Base-by-base conservation (phyloP, 2,113 vertebrate species). In the Ceyx cyanopectus region DNA sequence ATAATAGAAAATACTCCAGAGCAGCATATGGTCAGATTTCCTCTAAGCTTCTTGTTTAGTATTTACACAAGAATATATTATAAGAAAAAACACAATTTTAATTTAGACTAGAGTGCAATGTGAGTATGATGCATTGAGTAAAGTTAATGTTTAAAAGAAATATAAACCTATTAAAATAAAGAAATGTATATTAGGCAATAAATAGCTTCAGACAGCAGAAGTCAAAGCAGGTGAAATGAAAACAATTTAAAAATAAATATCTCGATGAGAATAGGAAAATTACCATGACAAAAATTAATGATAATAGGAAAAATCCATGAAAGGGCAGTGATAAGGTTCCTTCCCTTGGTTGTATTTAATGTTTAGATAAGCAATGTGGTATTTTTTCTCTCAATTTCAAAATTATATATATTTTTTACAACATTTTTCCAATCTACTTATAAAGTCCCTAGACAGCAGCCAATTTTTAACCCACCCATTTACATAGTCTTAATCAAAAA, bases 71-170 rank as follows among this genome's bases (percentile, higher is more conserved):
- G 18, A 66, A 66, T 32, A 30, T 10, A 46, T 45, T 20, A 10
- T 3, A 74, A 48, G 21, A 46, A 75, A 81, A 78, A 57, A 3
- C 85, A 26, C 2, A 22, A 20, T 76, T 65, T 65, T 58, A 14
- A 50, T 81, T 72, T 75, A 32, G 32, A 30, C 74, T 27, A 37
- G 9, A 32, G 9, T 62, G 7, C 48, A 66, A 68, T 9, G 8
- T 3, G 61, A 32, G 37, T 46, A 73, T 24, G 12, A 29, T 68
- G 20, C 14, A 73, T 65, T 32, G 32, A 50, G 37, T 84, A 11
- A 87, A 69, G 37, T 62, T 87, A 81, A 87, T 73, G 20, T 61
- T 85, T 89, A 62, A 92, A 76, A 54, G 62, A 93, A 81, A 50
- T 50, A 48, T 7, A 82, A 87, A 79, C 16, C 16, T 58, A 45